phyloP scores from a whole-genome alignment of 2,797 vertebrate species.

The Hafferia zeledoni region DNA sequence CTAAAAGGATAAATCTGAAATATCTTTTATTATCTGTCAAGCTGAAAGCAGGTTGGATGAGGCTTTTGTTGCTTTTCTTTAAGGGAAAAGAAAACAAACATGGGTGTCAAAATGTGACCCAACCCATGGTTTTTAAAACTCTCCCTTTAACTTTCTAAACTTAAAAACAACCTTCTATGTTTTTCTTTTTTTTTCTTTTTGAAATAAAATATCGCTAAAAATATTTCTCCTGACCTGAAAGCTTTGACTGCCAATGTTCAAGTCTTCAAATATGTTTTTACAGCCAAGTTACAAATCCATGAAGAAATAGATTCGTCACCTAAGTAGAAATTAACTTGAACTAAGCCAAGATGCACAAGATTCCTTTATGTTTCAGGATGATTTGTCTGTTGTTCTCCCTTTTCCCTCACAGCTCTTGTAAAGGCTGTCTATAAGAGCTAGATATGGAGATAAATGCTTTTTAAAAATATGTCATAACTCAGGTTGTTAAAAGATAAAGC shows the following conservation, averaged over 20 bases:
- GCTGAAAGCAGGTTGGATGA: not conserved
- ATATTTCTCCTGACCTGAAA: constrained; percentile 51
- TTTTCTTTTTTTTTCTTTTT: not conserved
- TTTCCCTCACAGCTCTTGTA: not conserved
- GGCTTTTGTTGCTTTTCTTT: constrained; percentile 2
- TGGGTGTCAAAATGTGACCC: not conserved
- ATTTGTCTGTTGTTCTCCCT: constrained; percentile 14
- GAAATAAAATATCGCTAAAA: constrained; percentile 63
- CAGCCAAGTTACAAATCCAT: constrained; percentile 60
- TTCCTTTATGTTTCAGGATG: constrained; percentile 20
- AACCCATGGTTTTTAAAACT: not conserved
- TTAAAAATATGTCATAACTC: not conserved
- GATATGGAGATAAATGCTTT: not conserved
- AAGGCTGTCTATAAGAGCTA: not conserved
- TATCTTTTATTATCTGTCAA: constrained; percentile 1
- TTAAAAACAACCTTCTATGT: constrained; percentile 44
- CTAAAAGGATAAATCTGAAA: constrained; percentile 7
- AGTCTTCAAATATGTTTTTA: constrained; percentile 58
- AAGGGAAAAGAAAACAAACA: not conserved
- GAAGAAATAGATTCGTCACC: constrained; percentile 63
- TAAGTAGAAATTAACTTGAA: constrained; percentile 46
- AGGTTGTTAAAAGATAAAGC: constrained; percentile 5
- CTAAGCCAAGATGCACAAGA: constrained; percentile 47
- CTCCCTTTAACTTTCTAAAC: constrained; percentile 11
- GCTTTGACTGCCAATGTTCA: constrained; percentile 59